Evolutionary conservation across 2,113 vertebrate genomes (phyloP).

Genomic region (Tupaia chinensis): DNA sequence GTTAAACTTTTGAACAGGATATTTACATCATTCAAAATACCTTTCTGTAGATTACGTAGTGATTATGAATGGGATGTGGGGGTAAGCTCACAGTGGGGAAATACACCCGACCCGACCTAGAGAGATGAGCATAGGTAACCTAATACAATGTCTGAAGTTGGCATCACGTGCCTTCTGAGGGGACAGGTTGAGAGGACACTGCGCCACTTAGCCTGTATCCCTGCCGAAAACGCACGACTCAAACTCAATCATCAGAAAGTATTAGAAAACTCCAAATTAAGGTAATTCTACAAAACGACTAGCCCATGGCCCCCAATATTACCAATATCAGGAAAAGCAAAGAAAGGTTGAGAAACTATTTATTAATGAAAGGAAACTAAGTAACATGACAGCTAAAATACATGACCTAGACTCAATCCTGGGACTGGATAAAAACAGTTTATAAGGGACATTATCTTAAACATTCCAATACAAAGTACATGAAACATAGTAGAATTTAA

Average conservation of each 20-base stretch:
- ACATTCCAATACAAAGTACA: background rate
- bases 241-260: background rate
- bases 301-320: background rate
- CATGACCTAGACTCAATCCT: background rate
- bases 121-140: background rate
- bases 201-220: fast-evolving
- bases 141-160: no score
- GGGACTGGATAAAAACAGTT: background rate
- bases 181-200: background rate
- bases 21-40: background rate
- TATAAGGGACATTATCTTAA: background rate
- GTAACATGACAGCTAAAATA: background rate
- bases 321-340: background rate
- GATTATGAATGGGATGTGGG: background rate
- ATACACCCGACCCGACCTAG: no score
- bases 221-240: background rate
- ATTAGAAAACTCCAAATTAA: background rate
- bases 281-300: background rate
- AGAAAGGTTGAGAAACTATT: background rate
- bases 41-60: background rate
- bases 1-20: background rate
- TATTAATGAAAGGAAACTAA: background rate
- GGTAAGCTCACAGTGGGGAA: background rate
- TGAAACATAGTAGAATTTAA: background rate
- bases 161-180: background rate